These are phyloP conservation scores for Andrena cerasifolii DNA, from an alignment of 1,140 invertebrate genomes.

Conservation along the genomic window DNA sequence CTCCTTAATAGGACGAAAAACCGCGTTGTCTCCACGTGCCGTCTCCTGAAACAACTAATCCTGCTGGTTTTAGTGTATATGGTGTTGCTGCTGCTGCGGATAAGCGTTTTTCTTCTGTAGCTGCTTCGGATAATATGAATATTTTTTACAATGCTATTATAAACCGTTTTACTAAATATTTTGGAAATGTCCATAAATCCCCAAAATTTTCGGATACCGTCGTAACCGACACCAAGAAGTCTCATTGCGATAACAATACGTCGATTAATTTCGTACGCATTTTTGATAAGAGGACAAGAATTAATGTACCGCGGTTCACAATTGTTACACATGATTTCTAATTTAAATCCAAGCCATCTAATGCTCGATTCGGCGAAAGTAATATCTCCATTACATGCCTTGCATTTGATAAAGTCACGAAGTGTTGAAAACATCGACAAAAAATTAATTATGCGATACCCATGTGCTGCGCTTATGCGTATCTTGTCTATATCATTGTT, in stretches of 20 bases:
- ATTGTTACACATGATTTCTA: not conserved
- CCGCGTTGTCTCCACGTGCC: slow-evolving; percentile 55
- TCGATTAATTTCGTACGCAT: slow-evolving; percentile 12
- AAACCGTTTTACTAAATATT: too few species aligned
- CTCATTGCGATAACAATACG: slow-evolving; percentile 1
- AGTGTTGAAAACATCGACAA: not conserved
- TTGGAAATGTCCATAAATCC: too few species aligned
- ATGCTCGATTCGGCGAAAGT: not conserved
- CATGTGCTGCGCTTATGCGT: too few species aligned
- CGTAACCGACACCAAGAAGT: not conserved
- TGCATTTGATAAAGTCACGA: not conserved
- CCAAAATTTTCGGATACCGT: not conserved
- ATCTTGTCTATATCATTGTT: too few species aligned
- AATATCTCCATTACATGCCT: not conserved
- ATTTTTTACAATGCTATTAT: not conserved
- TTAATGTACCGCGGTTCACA: not conserved
- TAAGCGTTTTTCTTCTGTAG: too few species aligned
- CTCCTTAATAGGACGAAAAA: slow-evolving; percentile 42
- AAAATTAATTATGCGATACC: not conserved
- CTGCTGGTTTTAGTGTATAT: slow-evolving; percentile 17
- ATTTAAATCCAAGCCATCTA: slow-evolving; percentile 2
- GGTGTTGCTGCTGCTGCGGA: too few species aligned
- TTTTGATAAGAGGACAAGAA: not conserved
- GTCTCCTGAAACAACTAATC: slow-evolving; percentile 59
- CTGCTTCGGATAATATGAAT: too few species aligned